Evolutionary conservation across 2,797 vertebrate species (phyloP).

Genomic region (Cichlasoma orientale): DNA sequence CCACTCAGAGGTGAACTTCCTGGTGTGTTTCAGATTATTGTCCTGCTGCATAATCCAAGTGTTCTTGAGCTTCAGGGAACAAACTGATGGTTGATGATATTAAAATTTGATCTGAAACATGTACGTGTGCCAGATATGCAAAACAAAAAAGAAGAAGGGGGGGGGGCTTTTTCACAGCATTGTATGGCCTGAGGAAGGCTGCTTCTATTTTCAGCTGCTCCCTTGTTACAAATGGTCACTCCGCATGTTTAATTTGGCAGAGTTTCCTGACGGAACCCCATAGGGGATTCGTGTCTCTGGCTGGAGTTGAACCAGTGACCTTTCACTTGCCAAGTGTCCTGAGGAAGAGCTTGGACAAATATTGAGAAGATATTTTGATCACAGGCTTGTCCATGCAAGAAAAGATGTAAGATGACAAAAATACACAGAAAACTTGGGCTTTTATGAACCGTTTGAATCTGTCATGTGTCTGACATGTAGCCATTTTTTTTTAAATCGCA

Average conservation of each 20-base stretch:
- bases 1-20: background rate
- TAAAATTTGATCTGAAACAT: background rate
- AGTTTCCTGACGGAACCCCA: too few relatives aligned
- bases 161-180: too few relatives aligned
- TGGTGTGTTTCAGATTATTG: background rate
- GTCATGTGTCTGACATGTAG: background rate
- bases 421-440: background rate
- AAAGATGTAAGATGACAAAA: conserved; percentile 7
- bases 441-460: conserved; percentile 25
- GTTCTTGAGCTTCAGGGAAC: background rate
- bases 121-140: background rate
- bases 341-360: background rate
- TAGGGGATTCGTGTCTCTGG: too few relatives aligned
- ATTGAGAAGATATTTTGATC: background rate
- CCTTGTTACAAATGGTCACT: too few relatives aligned
- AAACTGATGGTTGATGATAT: background rate
- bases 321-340: too few relatives aligned
- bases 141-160: too few relatives aligned
- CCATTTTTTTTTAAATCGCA: background rate
- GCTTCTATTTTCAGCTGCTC: too few relatives aligned
- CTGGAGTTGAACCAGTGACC: too few relatives aligned
- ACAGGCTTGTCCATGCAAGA: background rate
- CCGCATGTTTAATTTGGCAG: too few relatives aligned
- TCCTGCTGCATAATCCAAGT: background rate
- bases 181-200: too few relatives aligned